Evolutionary conservation across 1,140 invertebrate species (phyloP), one percentile per base, ranked within the genome.

Genomic region (Nasonia longicornis): DNA sequence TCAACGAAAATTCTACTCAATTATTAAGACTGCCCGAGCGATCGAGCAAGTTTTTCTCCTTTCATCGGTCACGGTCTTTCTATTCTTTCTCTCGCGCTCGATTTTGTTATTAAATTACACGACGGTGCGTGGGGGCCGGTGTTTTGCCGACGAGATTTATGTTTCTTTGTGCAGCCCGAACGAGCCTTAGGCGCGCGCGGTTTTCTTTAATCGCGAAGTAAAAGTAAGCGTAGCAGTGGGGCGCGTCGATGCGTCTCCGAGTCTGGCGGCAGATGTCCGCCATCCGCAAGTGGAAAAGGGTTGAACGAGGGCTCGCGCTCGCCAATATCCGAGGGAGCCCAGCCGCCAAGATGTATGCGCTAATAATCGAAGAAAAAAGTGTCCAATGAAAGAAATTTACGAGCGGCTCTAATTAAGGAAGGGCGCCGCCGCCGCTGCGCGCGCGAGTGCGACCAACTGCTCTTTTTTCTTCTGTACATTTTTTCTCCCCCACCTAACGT

Each of bases 341-440:
- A 16, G 48, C 16, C 77, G 38, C 8, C 77, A 82, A 82, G 90
- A 91, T 88, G 86, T 89, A 90, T 90, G 89, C 88, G 84, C 87
- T 90, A 91, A 91, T 91, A 90, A 91, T 91, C 90, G 90, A 91
- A 90, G 89, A 89, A 90, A 90, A 91, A 90, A 90, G 84, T 88
- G 87, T 89, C 89, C 88, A 89, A 90, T 91, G 88, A 89, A 91
- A 90, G 87, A 90, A 91, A 91, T 91, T 91, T 91, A 91, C 88
- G 88, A 81, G 86, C 83, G 84, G 80, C 85, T 85, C 89, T 91
- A 91, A 91, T 91, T 91, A 91, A 91, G 88, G 86, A 90, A 89
- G 86, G 87, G 35, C 20, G 64, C 66, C 63, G 11, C 63, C 63
- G 29, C 22, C 52, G 42, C 58, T 2, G n/a, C 26, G 38, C 42